Base-by-base conservation (phyloP, 2,888 invertebrate species). In the Eristalis tenax region DNA sequence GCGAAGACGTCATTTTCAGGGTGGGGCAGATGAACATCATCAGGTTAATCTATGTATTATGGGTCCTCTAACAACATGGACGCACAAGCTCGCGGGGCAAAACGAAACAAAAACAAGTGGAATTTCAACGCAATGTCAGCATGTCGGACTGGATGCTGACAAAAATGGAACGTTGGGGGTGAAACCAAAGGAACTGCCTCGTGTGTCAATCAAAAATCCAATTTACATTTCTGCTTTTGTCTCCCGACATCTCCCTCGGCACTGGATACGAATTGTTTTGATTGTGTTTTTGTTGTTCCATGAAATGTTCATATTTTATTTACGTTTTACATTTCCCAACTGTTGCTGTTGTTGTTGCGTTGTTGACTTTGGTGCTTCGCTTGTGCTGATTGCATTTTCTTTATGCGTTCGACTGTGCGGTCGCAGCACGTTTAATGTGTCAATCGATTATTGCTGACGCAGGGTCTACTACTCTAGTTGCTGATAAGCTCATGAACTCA, bases 201-300 rank as follows among this genome's bases (percentile, higher is more conserved):
- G 68, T 75, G 81, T 75, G 74, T 69, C 81, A 81, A 81, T 81
- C 80, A 80, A 80, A 74, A 80, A 80, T 80, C 73, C 80, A 80
- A 80, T 80, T 80, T 80, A 64, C 40, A 69, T 69, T 65, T 63
- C 23, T 66, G 59, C 61, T 11, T 43, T 15, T 43, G 18, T 32
- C 10, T 32, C 57, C 40, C 43, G 22, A 23, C 61, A 26, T 56
- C 11, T 69, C 59, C 68, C 43, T 40, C 8, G 26, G 26, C 26
- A 13, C 59, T 8, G 68, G 13, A 61, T 50, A n/a, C 6, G 40
- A 11, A 59, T 59, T 59, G n/a, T 66, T 70, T 23, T 76, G 28
- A 56, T 69, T 56, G 18, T 56, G 32, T 56, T 61, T 15, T 40
- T 71, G 40, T 57, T 68, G 66, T 66, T 59, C 18, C 0, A 11